These are phyloP conservation scores for Laspeyria flexula DNA, from an alignment of 2,888 invertebrate species.

Conservation along the genomic window DNA sequence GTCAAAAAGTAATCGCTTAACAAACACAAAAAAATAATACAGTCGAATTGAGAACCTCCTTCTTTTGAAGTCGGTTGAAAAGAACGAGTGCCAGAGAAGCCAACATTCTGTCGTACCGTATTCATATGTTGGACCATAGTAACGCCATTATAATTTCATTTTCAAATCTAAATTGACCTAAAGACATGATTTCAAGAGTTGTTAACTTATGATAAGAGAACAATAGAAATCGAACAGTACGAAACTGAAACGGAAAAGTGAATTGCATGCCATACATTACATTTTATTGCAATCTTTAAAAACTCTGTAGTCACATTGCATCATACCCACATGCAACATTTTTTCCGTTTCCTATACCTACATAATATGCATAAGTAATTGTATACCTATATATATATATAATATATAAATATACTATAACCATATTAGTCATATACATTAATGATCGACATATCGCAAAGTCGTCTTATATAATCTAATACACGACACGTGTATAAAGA, in stretches of 20 bases:
- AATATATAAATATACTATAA: constrained; percentile 15
- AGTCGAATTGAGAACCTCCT: no score
- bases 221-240: constrained; percentile 2
- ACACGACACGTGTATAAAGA: constrained; percentile 44
- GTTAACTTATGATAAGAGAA: constrained; percentile 1
- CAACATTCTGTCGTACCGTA: no score
- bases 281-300: not conserved
- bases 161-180: not conserved
- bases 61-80: no score
- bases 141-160: not conserved
- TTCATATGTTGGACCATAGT: no score
- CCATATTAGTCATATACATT: constrained; percentile 39
- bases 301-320: constrained; percentile 3
- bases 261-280: not conserved
- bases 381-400: no score
- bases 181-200: not conserved
- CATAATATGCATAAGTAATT: constrained; percentile 24
- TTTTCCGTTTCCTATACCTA: constrained; percentile 28
- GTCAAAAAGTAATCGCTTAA: no score
- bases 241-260: constrained; percentile 1
- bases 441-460: constrained; percentile 24
- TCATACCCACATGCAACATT: constrained; percentile 16
- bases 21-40: no score
- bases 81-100: no score
- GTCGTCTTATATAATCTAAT: constrained; percentile 39